These are phyloP conservation scores for Lepeophtheirus nordmannii DNA, from an alignment of 2,888 invertebrate species.

Conservation along the genomic window DNA sequence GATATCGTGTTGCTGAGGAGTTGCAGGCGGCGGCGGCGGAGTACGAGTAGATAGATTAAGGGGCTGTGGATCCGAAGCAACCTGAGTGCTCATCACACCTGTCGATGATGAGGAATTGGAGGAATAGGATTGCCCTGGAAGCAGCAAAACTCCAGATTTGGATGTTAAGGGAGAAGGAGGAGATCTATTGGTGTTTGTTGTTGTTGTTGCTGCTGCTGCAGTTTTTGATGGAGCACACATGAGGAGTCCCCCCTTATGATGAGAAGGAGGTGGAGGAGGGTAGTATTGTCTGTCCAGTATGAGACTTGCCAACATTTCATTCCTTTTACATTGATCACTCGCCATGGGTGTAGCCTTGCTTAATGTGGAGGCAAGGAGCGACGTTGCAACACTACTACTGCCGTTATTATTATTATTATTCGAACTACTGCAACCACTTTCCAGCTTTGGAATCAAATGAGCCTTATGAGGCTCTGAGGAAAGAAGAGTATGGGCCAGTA, in stretches of 20 bases:
- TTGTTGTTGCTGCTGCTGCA: conserved; percentile 35
- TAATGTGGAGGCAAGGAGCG: conserved; percentile 21
- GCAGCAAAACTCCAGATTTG: conserved; percentile 20
- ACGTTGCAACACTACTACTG: background rate
- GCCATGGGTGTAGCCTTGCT: conserved; percentile 7
- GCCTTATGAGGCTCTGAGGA: conserved; percentile 38
- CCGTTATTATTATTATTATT: background rate
- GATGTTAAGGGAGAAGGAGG: background rate
- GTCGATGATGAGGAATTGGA: conserved; percentile 8
- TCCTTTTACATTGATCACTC: conserved; percentile 16
- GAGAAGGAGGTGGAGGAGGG: conserved; percentile 26
- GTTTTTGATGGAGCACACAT: conserved; percentile 32
- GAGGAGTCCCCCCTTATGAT: conserved; percentile 18
- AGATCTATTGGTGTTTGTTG: background rate
- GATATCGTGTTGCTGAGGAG: conserved; percentile 12
- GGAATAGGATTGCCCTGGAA: conserved; percentile 25
- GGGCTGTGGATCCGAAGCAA: conserved; percentile 55
- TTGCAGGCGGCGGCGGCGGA: conserved; percentile 42
- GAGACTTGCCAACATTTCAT: conserved; percentile 20
- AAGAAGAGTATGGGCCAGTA: background rate
- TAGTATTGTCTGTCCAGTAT: conserved; percentile 16
- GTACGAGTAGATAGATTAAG: conserved; percentile 75
- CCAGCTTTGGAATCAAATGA: conserved; percentile 46
- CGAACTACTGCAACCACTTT: background rate
- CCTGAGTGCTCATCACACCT: conserved; percentile 39